Conservation (phyloP, 1,140 invertebrate genomes). For the Olivierus martensii region DNA sequence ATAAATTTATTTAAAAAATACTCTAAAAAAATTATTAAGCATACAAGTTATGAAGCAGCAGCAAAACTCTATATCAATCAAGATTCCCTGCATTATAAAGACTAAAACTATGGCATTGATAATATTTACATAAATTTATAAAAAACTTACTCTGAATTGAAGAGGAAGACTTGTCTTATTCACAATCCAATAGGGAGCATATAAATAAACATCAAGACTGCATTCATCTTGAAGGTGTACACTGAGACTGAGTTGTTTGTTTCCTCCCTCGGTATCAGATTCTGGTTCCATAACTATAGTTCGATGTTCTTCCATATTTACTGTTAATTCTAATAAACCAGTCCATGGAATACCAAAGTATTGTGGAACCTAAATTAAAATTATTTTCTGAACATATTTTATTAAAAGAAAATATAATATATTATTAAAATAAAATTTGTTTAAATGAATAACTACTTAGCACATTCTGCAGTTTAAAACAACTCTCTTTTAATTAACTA, state of each 20-base stretch:
- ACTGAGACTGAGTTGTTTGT: slow-evolving; percentile 48
- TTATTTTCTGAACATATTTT: no score
- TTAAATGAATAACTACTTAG: no score
- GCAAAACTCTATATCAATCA: no score
- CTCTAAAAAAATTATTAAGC: no score
- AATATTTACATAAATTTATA: slow-evolving; percentile 8
- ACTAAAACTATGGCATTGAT: no score
- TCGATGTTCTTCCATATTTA: slow-evolving; percentile 49
- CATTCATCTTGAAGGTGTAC: slow-evolving; percentile 45
- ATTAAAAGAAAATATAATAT: no score
- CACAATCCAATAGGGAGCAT: slow-evolving; percentile 78
- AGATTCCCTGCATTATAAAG: no score
- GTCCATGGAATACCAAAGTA: slow-evolving; percentile 55
- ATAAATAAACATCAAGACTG: slow-evolving; percentile 50
- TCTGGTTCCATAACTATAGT: slow-evolving; percentile 44
- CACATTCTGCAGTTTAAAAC: no score
- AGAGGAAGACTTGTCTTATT: slow-evolving; percentile 71
- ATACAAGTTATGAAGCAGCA: no score
- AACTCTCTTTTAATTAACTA: no score
- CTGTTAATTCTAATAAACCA: slow-evolving; percentile 49
- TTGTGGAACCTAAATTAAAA: slow-evolving; percentile 35
- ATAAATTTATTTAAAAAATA: no score
- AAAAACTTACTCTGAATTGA: slow-evolving; percentile 50
- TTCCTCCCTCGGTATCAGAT: slow-evolving; percentile 43
- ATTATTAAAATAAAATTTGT: no score